Conservation (phyloP, 1,140 invertebrate genomes). For the Dreissena rostriformis region DNA sequence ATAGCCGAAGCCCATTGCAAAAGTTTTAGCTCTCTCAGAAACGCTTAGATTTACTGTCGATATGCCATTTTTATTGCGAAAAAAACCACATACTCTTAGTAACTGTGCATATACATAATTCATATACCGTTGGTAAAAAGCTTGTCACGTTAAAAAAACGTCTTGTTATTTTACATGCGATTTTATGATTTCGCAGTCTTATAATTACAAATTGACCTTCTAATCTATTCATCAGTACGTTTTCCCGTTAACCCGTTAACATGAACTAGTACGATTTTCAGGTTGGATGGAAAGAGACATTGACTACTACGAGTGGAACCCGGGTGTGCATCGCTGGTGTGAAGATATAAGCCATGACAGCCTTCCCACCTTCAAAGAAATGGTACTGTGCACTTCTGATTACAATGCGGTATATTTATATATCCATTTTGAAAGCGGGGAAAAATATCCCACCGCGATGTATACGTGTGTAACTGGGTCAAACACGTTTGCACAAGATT, state of each 20-base stretch:
- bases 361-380: slow-evolving; percentile 33
- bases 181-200: not conserved
- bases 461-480: too few species aligned
- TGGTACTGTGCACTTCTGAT: slow-evolving; percentile 18
- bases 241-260: too few species aligned
- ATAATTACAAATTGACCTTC: not conserved
- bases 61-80: not conserved
- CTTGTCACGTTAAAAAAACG: not conserved
- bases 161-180: not conserved
- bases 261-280: slow-evolving; percentile 7
- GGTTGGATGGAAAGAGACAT: slow-evolving; percentile 44
- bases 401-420: not conserved
- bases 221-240: not conserved
- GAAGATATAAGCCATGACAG: slow-evolving; percentile 16
- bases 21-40: too few species aligned
- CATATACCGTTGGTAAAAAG: not conserved
- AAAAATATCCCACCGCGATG: too few species aligned
- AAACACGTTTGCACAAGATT: too few species aligned
- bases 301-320: slow-evolving; percentile 45
- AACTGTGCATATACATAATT: not conserved
- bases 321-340: slow-evolving; percentile 27
- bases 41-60: not conserved
- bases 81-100: not conserved
- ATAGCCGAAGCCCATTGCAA: too few species aligned
- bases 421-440: too few species aligned